Percentiles rank a stretch among this genome's conserved stretches.
Conservation (phyloP, 2,888 invertebrate genomes). For the Malthinus flaveolus region DNA sequence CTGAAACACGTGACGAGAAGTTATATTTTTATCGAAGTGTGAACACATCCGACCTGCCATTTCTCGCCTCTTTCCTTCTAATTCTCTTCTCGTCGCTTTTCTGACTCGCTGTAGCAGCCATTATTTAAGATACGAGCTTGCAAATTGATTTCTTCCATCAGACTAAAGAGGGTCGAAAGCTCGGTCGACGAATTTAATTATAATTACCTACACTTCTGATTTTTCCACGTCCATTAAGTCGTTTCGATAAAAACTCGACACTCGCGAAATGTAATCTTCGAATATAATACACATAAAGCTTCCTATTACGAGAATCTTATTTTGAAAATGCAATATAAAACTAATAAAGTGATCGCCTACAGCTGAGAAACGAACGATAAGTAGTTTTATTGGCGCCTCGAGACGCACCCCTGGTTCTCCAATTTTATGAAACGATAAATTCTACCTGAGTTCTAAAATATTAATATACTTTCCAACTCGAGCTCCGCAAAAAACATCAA, state of each 20-base stretch:
- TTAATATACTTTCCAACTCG: slow-evolving; percentile 34
- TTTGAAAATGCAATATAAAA: slow-evolving; percentile 3
- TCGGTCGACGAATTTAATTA: slow-evolving; percentile 49
- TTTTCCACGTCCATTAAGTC: slow-evolving; percentile 28
- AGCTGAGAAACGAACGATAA: slow-evolving; percentile 14
- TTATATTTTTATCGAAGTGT: slow-evolving; percentile 51
- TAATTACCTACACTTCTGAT: slow-evolving; percentile 52
- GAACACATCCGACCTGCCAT: slow-evolving; percentile 35
- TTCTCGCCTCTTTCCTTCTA: slow-evolving; percentile 28
- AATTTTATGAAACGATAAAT: slow-evolving; percentile 30
- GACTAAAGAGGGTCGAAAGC: slow-evolving; percentile 28
- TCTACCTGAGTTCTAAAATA: slow-evolving; percentile 36
- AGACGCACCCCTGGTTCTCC: slow-evolving; percentile 23
- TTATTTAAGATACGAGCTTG: slow-evolving; percentile 54
- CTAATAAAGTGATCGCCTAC: slow-evolving; percentile 16
- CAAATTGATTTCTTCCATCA: slow-evolving; percentile 48
- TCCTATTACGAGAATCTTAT: background rate
- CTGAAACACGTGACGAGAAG: slow-evolving; percentile 52
- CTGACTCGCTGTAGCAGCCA: slow-evolving; percentile 44
- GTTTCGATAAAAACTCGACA: too few relatives aligned
- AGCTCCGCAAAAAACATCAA: slow-evolving; percentile 21
- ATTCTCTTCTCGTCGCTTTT: slow-evolving; percentile 29
- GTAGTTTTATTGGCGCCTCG: slow-evolving; percentile 21
- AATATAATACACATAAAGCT: background rate
- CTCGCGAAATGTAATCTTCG: background rate